Evolutionary conservation across 2,797 vertebrate species (phyloP).

Genomic region (Urocyon cinereoargenteus): DNA sequence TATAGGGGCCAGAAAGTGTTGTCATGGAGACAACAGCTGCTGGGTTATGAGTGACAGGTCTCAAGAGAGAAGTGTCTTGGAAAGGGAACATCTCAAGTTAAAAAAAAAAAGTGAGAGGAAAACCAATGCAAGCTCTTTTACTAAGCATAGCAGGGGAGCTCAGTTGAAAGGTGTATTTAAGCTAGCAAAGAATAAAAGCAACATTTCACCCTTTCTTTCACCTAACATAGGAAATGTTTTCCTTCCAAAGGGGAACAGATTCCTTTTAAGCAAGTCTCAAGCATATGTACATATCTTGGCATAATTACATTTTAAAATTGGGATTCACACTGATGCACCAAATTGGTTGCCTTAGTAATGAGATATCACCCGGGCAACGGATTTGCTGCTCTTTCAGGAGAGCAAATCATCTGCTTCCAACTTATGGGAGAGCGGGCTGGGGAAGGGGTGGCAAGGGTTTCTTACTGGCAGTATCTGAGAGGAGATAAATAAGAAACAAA

Average conservation of each 20-base stretch:
- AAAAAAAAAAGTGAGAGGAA: constrained; percentile 60
- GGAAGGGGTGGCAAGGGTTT: constrained; percentile 34
- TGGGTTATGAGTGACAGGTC: constrained; percentile 80
- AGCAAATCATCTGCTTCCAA: constrained; percentile 74
- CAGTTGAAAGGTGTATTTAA: constrained; percentile 34
- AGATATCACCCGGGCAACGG: constrained; percentile 79
- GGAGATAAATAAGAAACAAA: constrained; percentile 71
- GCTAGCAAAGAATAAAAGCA: constrained; percentile 31
- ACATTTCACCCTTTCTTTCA: constrained; percentile 20
- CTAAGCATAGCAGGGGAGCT: background rate
- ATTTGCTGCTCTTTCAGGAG: constrained; percentile 72
- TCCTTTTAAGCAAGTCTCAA: constrained; percentile 78
- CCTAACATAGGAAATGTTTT: constrained; percentile 63
- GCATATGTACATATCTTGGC: constrained; percentile 79
- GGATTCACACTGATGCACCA: constrained; percentile 80
- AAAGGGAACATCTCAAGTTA: constrained; percentile 73
- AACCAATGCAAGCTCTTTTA: constrained; percentile 55
- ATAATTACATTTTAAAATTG: constrained; percentile 83
- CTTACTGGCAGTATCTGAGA: constrained; percentile 53
- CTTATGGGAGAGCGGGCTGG: constrained; percentile 50
- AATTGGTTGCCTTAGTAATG: constrained; percentile 83
- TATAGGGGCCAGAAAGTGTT: constrained; percentile 69
- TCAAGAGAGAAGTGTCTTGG: constrained; percentile 74
- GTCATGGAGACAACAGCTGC: constrained; percentile 83
- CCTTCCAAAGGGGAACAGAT: constrained; percentile 52